Base-by-base conservation (phyloP, 1,140 invertebrate species). In the Planococcus citri region DNA sequence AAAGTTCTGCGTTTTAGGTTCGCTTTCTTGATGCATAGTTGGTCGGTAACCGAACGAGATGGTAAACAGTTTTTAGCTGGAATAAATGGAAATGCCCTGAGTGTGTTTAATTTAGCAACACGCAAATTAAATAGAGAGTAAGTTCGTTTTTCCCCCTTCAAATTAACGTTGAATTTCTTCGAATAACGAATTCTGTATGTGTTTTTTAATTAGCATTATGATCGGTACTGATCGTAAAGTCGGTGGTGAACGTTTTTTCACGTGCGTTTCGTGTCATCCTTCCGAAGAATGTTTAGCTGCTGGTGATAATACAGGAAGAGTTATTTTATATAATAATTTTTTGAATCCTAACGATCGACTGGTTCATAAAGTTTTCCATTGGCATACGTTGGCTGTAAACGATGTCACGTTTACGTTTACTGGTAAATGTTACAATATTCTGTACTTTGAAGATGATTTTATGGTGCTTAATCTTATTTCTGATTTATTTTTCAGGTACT, bases 371-470 rank as follows among this genome's bases (percentile, higher is more conserved):
- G 78, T 84, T 21, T 85, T 85, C 74, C 90, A 93, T 76, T 94
- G 91, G 91, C 91, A 94, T 78, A 84, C 85, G 17, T 80, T 90
- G 70, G 83, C 87, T 70, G 86, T 92, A 0, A 80, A 81, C 57
- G 85, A 86, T 76, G 76, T 93, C 20, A 78, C 78, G 4, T 92
- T 91, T 75, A 86, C 88, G 38, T 76, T 79, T 70, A 83, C 84
- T 73, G 90, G 90, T 81, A 79, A 79, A 58, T 71, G n/a, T n/a
- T n/a, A n/a, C n/a, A n/a, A n/a, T n/a, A n/a, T n/a, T n/a, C n/a
- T n/a, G n/a, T n/a, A n/a, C n/a, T 1, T 33, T 4, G 14, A 9
- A 21, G 21, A 21, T 60, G 1, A 24, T 33, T 33, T 37, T 25
- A 9, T 12, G 12, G 6, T 21, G 69, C 21, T 68, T 17, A 8